Evolutionary conservation across 2,888 invertebrate genomes (phyloP).

Genomic region (Phlogophora meticulosa): DNA sequence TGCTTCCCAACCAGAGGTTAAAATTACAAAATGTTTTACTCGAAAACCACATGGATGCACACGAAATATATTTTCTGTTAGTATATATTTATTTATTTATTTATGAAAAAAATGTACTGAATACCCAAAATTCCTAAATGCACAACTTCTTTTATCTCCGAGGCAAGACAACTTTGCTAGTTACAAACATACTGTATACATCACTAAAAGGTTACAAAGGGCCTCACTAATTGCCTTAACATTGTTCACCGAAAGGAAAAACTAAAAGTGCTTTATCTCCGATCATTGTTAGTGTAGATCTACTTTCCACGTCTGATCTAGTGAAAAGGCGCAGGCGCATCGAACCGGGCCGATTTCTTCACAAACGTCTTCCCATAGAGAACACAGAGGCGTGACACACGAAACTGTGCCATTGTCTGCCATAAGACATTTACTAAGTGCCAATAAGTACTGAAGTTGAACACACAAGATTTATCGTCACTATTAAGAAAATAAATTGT

Average conservation of each 20-base stretch:
- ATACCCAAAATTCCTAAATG: too few species aligned
- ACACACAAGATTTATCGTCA: constrained; percentile 35
- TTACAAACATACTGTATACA: neutral
- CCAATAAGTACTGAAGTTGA: constrained; percentile 23
- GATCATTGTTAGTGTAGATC: constrained; percentile 58
- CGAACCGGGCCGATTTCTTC: constrained; percentile 74
- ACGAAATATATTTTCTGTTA: too few species aligned
- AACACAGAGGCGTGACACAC: constrained; percentile 55
- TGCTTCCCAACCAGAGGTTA: too few species aligned
- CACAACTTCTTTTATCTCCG: too few species aligned
- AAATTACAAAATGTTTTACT: too few species aligned
- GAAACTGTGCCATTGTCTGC: constrained; percentile 59
- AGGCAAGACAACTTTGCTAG: neutral
- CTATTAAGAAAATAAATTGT: constrained; percentile 19
- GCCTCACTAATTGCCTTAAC: constrained; percentile 4
- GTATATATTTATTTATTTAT: too few species aligned
- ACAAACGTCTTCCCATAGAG: constrained; percentile 74
- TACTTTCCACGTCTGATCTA: constrained; percentile 65
- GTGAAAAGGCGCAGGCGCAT: constrained; percentile 63
- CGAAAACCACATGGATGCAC: too few species aligned
- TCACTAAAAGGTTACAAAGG: constrained; percentile 3
- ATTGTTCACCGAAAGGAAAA: constrained; percentile 40
- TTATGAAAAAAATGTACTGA: too few species aligned
- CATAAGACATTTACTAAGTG: constrained; percentile 42
- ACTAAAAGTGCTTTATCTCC: constrained; percentile 28